phyloP scores from a whole-genome alignment of 2,888 invertebrate genomes.

The Phlogophora meticulosa region DNA sequence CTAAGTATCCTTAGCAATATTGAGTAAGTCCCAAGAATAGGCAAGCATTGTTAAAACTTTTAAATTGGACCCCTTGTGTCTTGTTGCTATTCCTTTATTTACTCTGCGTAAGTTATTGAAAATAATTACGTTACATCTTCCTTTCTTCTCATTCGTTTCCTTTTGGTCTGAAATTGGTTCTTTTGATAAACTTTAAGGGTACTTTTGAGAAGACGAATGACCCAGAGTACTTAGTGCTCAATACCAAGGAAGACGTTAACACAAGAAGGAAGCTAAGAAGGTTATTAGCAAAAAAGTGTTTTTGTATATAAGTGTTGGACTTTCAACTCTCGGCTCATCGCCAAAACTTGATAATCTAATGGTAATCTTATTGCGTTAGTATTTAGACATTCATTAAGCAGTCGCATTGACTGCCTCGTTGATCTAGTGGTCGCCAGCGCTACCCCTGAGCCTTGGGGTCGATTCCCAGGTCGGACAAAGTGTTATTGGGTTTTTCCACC shows the following conservation, averaged over 20 bases:
- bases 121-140: constrained; percentile 45
- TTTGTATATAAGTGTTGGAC: no score
- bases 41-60: constrained; percentile 73
- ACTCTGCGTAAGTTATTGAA: constrained; percentile 47
- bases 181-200: constrained; percentile 24
- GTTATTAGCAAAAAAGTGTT: no score
- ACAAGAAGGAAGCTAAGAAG: neutral
- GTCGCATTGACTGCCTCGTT: no score
- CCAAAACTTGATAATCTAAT: no score
- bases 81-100: constrained; percentile 51
- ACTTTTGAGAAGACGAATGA: constrained; percentile 4
- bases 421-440: no score
- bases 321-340: no score
- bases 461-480: no score
- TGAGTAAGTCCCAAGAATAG: constrained; percentile 51
- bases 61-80: constrained; percentile 66
- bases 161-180: constrained; percentile 22
- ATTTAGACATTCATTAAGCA: no score
- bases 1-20: constrained; percentile 60
- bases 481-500: no score
- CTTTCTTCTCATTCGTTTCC: constrained; percentile 3
- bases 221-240: neutral
- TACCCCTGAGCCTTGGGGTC: no score
- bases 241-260: neutral
- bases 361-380: no score